A percentile compares a stretch with the other conserved stretches of the same genome.
These are phyloP conservation scores for Tiliacea citrago DNA, from an alignment of 2,888 invertebrate species.

Conservation along the genomic window DNA sequence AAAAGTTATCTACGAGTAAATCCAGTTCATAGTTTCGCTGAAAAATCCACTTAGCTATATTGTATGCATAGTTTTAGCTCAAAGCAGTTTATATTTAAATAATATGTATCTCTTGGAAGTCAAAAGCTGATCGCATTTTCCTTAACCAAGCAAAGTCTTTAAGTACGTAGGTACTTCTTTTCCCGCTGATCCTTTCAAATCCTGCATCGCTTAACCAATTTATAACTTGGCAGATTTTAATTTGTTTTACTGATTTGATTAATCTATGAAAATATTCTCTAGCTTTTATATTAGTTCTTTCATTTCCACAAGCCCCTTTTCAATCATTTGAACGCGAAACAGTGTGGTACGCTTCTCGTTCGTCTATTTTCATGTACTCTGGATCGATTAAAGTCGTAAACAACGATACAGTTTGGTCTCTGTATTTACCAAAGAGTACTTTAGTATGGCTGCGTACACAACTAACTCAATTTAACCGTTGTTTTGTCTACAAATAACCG, in stretches of 20 bases:
- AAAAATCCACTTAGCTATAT: constrained; percentile 8
- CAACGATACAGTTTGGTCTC: constrained; percentile 39
- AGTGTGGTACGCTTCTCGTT: neutral
- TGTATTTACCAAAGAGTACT: constrained; percentile 40
- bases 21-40: constrained; percentile 21
- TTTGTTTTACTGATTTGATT: neutral
- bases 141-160: neutral
- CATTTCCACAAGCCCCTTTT: neutral
- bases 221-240: neutral
- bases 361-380: constrained; percentile 17
- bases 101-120: neutral
- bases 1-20: constrained; percentile 36
- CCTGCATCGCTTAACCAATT: neutral
- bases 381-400: constrained; percentile 44
- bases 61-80: neutral
- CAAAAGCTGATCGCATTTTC: neutral
- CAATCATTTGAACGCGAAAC: neutral
- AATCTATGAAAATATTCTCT: neutral
- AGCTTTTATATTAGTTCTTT: neutral
- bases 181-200: neutral
- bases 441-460: constrained; percentile 37
- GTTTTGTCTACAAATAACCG: constrained; percentile 51
- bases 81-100: neutral
- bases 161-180: neutral
- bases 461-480: constrained; percentile 47